Conservation (phyloP, 2,888 invertebrate genomes). For the Odontomyia ornata region DNA sequence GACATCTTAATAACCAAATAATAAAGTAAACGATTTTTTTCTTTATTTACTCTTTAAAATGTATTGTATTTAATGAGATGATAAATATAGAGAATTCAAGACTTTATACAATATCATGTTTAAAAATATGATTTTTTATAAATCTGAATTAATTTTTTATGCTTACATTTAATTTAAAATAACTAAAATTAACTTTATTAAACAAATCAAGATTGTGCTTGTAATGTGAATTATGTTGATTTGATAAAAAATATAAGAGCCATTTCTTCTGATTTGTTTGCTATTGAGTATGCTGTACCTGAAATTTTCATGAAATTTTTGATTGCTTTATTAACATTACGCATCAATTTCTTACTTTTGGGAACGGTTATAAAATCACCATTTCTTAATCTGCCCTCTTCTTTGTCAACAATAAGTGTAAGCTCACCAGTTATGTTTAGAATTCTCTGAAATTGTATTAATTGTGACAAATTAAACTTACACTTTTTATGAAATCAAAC, state of each 20-base stretch:
- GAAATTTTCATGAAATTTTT: not conserved
- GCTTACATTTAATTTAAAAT: no score
- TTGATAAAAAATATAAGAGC: slow-evolving; percentile 25
- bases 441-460: slow-evolving; percentile 38
- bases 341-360: slow-evolving; percentile 32
- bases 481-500: not conserved
- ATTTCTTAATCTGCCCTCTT: not conserved
- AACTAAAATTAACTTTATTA: no score
- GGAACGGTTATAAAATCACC: slow-evolving; percentile 41
- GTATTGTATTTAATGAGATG: no score
- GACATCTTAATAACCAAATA: no score
- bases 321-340: not conserved
- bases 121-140: no score
- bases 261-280: slow-evolving; percentile 4
- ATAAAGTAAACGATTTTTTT: no score
- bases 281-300: slow-evolving; percentile 1
- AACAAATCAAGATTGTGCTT: no score
- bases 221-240: not conserved
- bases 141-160: no score
- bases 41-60: no score
- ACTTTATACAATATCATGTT: no score
- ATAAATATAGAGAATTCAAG: no score
- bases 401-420: not conserved
- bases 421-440: slow-evolving; percentile 36
- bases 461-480: not conserved